Conservation (phyloP, 2,797 vertebrate genomes). For the Siniperca undulata region DNA sequence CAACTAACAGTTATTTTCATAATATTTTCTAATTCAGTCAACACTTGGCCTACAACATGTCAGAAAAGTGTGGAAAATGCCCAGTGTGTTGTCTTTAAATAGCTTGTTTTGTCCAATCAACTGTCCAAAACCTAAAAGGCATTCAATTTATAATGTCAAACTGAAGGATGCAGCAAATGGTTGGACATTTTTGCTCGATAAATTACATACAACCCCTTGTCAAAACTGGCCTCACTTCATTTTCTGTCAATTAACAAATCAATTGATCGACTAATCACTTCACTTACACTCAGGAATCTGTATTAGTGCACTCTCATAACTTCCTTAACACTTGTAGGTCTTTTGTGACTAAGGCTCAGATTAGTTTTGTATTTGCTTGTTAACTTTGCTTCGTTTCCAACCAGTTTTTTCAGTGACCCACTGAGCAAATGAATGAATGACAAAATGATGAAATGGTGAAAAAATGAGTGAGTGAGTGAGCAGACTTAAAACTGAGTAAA, state of each 20-base stretch:
- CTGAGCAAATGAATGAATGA: neutral
- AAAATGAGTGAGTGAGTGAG: neutral
- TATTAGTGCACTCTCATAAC: neutral
- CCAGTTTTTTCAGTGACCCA: rapidly evolving
- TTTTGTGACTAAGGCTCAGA: neutral
- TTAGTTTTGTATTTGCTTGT: neutral
- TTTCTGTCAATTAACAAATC: neutral
- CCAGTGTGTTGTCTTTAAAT: neutral
- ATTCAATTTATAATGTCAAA: neutral
- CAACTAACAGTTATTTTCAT: neutral
- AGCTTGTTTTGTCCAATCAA: neutral
- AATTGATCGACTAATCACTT: neutral
- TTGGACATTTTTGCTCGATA: too few species aligned
- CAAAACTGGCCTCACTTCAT: neutral
- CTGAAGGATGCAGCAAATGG: too few species aligned
- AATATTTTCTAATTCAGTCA: too few species aligned
- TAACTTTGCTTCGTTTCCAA: neutral
- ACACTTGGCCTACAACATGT: neutral
- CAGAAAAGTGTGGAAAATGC: neutral
- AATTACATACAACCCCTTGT: too few species aligned
- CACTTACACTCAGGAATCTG: neutral
- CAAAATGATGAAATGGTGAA: too few species aligned
- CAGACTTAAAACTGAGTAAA: neutral
- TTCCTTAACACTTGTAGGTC: neutral
- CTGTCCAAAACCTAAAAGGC: neutral